Evolutionary conservation across 1,140 invertebrate genomes (phyloP).

Genomic region (Pseudomyrmex concolor): DNA sequence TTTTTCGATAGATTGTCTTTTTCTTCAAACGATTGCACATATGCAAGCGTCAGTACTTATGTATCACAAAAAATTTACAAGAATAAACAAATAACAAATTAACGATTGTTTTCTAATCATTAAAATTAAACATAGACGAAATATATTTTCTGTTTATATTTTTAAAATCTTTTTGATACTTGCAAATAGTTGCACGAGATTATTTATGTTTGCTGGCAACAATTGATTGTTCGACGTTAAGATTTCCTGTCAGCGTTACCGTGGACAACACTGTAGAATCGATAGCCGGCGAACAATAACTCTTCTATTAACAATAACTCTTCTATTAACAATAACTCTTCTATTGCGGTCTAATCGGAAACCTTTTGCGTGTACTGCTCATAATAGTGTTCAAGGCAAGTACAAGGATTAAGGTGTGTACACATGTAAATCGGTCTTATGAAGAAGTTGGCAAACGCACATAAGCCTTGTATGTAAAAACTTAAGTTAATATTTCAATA

Average conservation of each 20-base stretch:
- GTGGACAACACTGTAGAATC: conserved; percentile 54
- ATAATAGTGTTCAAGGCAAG: conserved; percentile 65
- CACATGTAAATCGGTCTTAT: conserved; percentile 32
- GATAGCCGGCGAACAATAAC: conserved; percentile 23
- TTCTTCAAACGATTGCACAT: no score
- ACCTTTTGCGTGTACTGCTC: conserved; percentile 28
- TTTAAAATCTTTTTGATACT: conserved; percentile 11
- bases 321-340: no score
- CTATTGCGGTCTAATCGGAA: not conserved
- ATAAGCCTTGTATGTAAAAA: conserved; percentile 24
- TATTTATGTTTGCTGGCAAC: conserved; percentile 31
- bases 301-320: conserved; percentile 8
- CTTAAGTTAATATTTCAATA: conserved; percentile 43
- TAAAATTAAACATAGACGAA: not conserved
- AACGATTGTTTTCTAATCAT: not conserved
- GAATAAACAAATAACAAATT: no score
- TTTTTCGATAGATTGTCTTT: no score
- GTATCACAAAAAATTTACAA: not conserved
- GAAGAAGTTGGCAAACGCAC: conserved; percentile 25
- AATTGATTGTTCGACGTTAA: conserved; percentile 34
- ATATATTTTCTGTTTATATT: not conserved
- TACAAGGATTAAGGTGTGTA: conserved; percentile 42
- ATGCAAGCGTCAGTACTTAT: not conserved
- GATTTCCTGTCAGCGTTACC: conserved; percentile 47
- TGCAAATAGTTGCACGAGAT: not conserved